Conservation (phyloP, 2,888 invertebrate species). For the Carterocephalus palaemon region DNA sequence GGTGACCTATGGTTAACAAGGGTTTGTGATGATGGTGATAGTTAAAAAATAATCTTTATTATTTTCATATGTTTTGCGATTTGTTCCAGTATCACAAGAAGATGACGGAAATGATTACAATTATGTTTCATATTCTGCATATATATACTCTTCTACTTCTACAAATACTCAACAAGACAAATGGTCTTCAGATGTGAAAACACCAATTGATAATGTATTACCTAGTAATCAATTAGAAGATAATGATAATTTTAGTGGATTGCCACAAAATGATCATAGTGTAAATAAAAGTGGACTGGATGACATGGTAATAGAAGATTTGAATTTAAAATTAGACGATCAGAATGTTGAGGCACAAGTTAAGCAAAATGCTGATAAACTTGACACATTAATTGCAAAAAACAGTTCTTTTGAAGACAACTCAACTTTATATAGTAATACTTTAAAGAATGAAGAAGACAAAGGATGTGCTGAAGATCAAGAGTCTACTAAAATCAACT, state of each 20-base stretch:
- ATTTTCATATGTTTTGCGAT: conserved; percentile 5
- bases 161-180: conserved; percentile 29
- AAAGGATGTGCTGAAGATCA: background rate
- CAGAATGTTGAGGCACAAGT: conserved; percentile 18
- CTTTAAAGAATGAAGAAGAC: conserved; percentile 6
- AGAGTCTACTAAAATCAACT: background rate
- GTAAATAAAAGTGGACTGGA: conserved; percentile 25
- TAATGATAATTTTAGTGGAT: conserved; percentile 24
- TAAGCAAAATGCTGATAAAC: conserved; percentile 23
- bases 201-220: conserved; percentile 29
- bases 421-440: background rate
- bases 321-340: conserved; percentile 33
- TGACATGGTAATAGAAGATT: conserved; percentile 35
- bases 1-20: too few relatives aligned
- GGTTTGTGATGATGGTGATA: too few relatives aligned
- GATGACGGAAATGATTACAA: conserved; percentile 54
- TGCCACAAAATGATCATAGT: conserved; percentile 18
- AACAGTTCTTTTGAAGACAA: conserved; percentile 3
- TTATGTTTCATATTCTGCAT: conserved; percentile 57
- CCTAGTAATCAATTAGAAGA: conserved; percentile 32
- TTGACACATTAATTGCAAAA: conserved; percentile 10
- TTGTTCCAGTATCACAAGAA: conserved; percentile 62
- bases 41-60: too few relatives aligned
- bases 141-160: conserved; percentile 41
- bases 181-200: conserved; percentile 27